These are phyloP conservation scores for Hippoglossus stenolepis DNA, from an alignment of 2,113 vertebrate genomes.

Conservation along the genomic window DNA sequence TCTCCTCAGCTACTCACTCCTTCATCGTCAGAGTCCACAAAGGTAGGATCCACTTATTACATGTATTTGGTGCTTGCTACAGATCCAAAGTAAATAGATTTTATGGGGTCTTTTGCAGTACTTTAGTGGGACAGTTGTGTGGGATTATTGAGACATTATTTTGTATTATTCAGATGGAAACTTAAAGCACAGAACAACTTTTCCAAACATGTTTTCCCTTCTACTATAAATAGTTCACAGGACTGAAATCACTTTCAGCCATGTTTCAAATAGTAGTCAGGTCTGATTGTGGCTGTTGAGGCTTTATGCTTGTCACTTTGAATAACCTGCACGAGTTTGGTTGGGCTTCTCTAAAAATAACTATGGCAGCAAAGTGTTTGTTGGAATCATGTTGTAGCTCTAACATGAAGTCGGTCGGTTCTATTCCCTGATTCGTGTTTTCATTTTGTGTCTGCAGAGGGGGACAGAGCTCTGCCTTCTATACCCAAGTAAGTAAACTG, in stretches of 20 bases:
- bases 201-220: neutral
- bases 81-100: neutral
- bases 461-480: constrained; percentile 95
- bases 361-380: constrained; percentile 5
- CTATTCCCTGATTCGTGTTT: constrained; percentile 19
- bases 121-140: neutral
- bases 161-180: neutral
- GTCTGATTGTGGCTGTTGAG: constrained; percentile 29
- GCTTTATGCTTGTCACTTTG: constrained; percentile 41
- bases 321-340: constrained; percentile 36
- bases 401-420: constrained; percentile 1
- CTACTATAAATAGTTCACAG: neutral
- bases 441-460: constrained; percentile 85
- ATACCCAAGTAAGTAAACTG: constrained; percentile 94
- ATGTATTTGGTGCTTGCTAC: neutral
- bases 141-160: neutral
- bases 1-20: constrained; percentile 89
- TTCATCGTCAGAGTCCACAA: constrained; percentile 96
- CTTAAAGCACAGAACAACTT: neutral
- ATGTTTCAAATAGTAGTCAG: constrained; percentile 30
- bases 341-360: constrained; percentile 44
- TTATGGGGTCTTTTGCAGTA: neutral
- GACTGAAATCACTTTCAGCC: constrained; percentile 5
- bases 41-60: constrained; percentile 82
- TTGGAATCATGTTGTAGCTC: constrained; percentile 1